Percentiles rank a stretch among this genome's conserved stretches.
Conservation (phyloP, 2,888 invertebrate genomes). For the Drosophila mimetica region DNA sequence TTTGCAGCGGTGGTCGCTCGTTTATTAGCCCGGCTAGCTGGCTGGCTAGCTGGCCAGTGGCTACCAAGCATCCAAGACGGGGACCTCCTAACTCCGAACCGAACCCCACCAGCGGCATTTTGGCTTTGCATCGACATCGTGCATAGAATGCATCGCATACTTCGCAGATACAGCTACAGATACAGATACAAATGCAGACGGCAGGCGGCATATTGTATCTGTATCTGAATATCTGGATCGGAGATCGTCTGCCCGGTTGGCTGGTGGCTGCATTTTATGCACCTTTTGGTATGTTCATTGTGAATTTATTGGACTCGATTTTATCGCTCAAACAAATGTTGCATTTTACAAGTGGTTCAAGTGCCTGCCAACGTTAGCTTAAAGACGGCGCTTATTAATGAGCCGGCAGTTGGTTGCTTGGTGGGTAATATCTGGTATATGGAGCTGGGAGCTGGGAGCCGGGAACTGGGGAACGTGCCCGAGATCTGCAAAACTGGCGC, state of each 20-base stretch:
- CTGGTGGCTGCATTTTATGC: slow-evolving; percentile 68
- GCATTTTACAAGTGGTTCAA: slow-evolving; percentile 81
- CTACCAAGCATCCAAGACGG: slow-evolving; percentile 27
- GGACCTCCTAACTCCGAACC: slow-evolving; percentile 6
- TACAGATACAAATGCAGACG: slow-evolving; percentile 52
- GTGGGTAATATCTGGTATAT: slow-evolving; percentile 26
- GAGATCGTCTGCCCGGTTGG: slow-evolving; percentile 41
- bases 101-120: slow-evolving; percentile 16
- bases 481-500: slow-evolving; percentile 22
- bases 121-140: slow-evolving; percentile 34
- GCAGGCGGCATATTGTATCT: slow-evolving; percentile 45
- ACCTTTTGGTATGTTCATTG: slow-evolving; percentile 80
- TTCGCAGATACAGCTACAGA: slow-evolving; percentile 35
- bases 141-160: slow-evolving; percentile 69
- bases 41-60: slow-evolving; percentile 24
- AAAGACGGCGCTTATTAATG: slow-evolving; percentile 80
- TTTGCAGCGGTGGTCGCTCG: slow-evolving; percentile 71
- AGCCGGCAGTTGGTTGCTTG: slow-evolving; percentile 46
- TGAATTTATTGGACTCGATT: slow-evolving; percentile 83
- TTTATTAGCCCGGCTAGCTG: slow-evolving; percentile 53
- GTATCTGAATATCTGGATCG: slow-evolving; percentile 60
- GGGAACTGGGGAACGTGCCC: slow-evolving; percentile 30
- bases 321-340: slow-evolving; percentile 83
- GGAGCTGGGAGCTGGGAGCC: not conserved
- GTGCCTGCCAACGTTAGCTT: slow-evolving; percentile 69